A percentile compares a stretch with the other conserved stretches of the same genome.
Conservation (phyloP, 2,888 invertebrate genomes). For the Andrena bucephala region DNA sequence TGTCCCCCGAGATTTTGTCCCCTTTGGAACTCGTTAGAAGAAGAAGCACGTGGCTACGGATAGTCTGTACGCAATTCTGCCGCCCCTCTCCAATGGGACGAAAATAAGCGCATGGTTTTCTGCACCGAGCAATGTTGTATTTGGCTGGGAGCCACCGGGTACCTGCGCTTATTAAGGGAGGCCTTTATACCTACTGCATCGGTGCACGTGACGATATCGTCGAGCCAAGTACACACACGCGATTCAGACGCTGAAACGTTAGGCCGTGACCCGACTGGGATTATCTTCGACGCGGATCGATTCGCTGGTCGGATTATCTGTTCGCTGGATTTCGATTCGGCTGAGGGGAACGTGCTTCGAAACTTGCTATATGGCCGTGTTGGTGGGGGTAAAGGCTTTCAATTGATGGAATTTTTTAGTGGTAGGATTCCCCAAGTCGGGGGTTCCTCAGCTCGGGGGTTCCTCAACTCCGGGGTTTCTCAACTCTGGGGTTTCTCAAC, state of each 20-base stretch:
- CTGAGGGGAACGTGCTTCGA: not conserved
- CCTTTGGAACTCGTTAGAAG: constrained; percentile 20
- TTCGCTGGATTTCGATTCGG: not conserved
- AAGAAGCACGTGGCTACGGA: constrained; percentile 42
- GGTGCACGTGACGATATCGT: constrained; percentile 62
- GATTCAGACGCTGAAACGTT: constrained; percentile 51
- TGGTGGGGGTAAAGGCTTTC: not conserved
- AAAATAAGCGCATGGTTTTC: constrained; percentile 64
- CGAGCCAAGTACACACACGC: constrained; percentile 62
- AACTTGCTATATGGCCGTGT: not conserved
- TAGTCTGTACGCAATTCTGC: constrained; percentile 37
- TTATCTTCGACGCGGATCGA: constrained; percentile 43
- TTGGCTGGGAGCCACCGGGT: constrained; percentile 72
- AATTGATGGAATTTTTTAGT: too few relatives aligned
- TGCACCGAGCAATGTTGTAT: constrained; percentile 46
- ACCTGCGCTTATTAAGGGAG: constrained; percentile 73
- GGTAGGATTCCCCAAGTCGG: too few relatives aligned
- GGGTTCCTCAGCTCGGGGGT: too few relatives aligned
- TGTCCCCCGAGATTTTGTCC: not conserved
- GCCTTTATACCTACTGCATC: constrained; percentile 56
- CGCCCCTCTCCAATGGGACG: constrained; percentile 34
- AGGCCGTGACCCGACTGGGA: constrained; percentile 58
- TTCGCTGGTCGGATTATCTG: constrained; percentile 29
- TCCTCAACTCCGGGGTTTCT: too few relatives aligned
- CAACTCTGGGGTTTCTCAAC: too few relatives aligned